Conservation (phyloP, 2,888 invertebrate genomes). For the Andrena marginata region DNA sequence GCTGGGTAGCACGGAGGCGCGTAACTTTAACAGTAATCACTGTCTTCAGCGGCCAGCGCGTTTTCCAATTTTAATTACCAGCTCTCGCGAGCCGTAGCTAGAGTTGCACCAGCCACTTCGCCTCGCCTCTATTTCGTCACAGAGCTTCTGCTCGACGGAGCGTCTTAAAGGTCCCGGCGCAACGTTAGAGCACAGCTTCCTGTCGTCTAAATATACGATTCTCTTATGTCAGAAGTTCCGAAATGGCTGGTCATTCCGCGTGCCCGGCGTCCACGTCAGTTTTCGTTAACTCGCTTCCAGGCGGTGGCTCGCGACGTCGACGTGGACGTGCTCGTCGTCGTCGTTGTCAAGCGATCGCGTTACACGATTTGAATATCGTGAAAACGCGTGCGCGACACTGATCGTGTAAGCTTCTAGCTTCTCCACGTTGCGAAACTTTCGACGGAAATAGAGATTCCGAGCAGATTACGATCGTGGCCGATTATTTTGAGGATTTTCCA, state of each 20-base stretch:
- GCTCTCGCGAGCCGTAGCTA: not conserved
- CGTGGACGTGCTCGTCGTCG: slow-evolving; percentile 15
- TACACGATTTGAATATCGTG: slow-evolving; percentile 35
- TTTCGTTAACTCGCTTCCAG: slow-evolving; percentile 69
- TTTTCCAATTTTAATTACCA: slow-evolving; percentile 14
- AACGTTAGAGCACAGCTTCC: slow-evolving; percentile 37
- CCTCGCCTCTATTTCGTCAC: slow-evolving; percentile 25
- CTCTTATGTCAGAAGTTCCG: slow-evolving; percentile 51
- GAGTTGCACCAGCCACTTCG: not conserved
- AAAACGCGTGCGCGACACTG: not conserved
- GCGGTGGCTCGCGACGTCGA: slow-evolving; percentile 57
- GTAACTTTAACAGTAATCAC: slow-evolving; percentile 5
- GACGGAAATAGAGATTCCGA: slow-evolving; percentile 10
- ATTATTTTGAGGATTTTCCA: not conserved
- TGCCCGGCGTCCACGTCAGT: slow-evolving; percentile 62
- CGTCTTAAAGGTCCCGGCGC: slow-evolving; percentile 34
- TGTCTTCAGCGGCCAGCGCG: not conserved
- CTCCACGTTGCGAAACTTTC: not conserved
- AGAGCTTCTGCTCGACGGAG: slow-evolving; percentile 18
- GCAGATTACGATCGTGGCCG: not conserved
- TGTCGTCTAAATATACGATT: slow-evolving; percentile 66
- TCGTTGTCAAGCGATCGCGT: slow-evolving; percentile 57
- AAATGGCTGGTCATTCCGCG: slow-evolving; percentile 57
- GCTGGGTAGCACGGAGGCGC: not conserved
- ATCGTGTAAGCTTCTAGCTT: not conserved